Conservation (phyloP, 1,140 invertebrate species). For the Cataglyphis hispanica region DNA sequence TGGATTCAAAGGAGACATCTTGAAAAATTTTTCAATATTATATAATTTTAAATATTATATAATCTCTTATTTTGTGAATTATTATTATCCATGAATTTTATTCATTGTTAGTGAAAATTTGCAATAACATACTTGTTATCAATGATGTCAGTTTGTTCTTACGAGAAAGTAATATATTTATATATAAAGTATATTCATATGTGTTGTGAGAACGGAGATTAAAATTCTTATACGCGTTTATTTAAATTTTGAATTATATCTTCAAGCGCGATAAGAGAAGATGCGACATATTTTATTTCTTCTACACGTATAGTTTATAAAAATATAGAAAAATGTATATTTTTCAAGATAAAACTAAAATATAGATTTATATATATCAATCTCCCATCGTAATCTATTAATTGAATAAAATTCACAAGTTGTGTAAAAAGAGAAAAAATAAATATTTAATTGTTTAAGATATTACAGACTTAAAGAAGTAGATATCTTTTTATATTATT, state of each 20-base stretch:
- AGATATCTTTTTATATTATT: neutral
- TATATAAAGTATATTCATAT: no score
- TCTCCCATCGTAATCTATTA: neutral
- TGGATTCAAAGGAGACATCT: neutral
- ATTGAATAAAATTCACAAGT: neutral
- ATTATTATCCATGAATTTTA: neutral
- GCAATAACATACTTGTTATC: neutral
- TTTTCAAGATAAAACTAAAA: neutral
- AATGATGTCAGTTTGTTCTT: neutral
- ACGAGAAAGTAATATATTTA: neutral
- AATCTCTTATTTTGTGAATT: neutral
- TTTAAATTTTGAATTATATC: neutral
- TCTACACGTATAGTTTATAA: neutral
- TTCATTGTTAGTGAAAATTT: neutral
- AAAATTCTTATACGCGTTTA: neutral
- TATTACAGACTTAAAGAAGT: neutral
- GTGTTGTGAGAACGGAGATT: no score
- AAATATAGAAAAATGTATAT: neutral
- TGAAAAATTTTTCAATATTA: no score
- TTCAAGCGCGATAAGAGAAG: neutral
- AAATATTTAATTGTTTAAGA: neutral
- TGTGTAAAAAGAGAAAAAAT: neutral
- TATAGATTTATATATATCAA: neutral
- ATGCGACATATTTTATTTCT: slow-evolving; percentile 2
- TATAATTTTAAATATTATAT: neutral